phyloP scores from a whole-genome alignment of 2,113 vertebrate species.

The Stictonetta naevosa region DNA sequence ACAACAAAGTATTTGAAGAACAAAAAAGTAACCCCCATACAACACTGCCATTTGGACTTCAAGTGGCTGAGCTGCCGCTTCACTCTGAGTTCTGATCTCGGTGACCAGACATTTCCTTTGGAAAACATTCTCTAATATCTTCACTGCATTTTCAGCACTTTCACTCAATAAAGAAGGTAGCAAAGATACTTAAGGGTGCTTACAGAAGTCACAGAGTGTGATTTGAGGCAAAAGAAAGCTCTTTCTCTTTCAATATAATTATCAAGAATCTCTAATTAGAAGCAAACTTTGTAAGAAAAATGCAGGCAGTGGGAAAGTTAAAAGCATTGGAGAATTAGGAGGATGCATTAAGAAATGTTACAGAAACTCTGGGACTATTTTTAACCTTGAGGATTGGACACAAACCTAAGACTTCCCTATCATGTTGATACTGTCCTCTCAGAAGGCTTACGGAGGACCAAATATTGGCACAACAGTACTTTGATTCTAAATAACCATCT shows the following conservation, averaged over 20 bases:
- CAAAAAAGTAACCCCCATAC: neutral
- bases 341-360: neutral
- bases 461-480: neutral
- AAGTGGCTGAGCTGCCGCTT: neutral
- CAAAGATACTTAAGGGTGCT: neutral
- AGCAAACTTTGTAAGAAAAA: neutral
- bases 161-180: neutral
- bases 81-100: neutral
- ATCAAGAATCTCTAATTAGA: constrained; percentile 17
- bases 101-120: neutral
- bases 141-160: neutral
- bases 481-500: constrained; percentile 26
- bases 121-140: neutral
- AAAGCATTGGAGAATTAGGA: neutral
- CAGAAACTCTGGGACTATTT: neutral
- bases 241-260: neutral
- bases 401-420: neutral
- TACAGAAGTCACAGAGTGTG: neutral
- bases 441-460: neutral
- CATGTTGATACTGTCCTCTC: neutral
- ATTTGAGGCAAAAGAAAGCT: constrained; percentile 5
- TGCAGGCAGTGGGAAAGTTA: neutral
- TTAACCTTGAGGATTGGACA: neutral
- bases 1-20: neutral
- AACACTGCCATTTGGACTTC: neutral